Evolutionary conservation across 2,797 vertebrate species (phyloP).

Genomic region (Crax fasciolata): DNA sequence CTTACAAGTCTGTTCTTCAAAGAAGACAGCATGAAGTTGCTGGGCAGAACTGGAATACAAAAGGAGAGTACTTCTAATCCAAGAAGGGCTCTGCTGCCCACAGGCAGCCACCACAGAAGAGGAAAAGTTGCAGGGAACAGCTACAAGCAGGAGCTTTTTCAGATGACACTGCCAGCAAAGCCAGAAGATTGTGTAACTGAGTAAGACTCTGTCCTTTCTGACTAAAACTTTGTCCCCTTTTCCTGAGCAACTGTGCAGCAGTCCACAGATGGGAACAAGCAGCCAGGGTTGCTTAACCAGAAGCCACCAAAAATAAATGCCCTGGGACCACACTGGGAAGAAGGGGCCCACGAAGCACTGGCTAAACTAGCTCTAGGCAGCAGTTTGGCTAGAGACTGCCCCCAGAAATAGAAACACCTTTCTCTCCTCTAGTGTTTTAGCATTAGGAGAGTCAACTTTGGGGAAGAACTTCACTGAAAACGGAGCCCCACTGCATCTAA

Average conservation of each 20-base stretch:
- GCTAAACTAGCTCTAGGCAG: neutral
- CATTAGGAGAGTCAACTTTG: neutral
- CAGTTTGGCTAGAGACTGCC: neutral
- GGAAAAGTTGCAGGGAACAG: neutral
- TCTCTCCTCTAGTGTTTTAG: neutral
- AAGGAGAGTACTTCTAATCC: neutral
- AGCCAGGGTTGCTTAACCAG: neutral
- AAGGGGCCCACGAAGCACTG: rapidly evolving
- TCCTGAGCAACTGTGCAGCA: neutral
- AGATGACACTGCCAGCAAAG: neutral
- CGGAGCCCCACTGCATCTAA: neutral
- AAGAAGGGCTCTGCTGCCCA: neutral
- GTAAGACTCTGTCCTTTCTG: neutral
- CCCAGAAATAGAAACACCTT: neutral
- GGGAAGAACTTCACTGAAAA: neutral
- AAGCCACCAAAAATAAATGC: neutral
- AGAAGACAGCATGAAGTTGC: neutral
- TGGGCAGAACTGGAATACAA: neutral
- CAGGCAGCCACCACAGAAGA: neutral
- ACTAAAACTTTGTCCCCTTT: neutral
- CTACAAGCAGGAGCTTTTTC: neutral
- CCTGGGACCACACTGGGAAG: neutral
- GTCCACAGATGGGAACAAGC: neutral
- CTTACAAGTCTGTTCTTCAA: neutral
- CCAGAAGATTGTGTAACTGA: neutral